phyloP scores from a whole-genome alignment of 2,888 invertebrate genomes.

The Apeira syringaria region DNA sequence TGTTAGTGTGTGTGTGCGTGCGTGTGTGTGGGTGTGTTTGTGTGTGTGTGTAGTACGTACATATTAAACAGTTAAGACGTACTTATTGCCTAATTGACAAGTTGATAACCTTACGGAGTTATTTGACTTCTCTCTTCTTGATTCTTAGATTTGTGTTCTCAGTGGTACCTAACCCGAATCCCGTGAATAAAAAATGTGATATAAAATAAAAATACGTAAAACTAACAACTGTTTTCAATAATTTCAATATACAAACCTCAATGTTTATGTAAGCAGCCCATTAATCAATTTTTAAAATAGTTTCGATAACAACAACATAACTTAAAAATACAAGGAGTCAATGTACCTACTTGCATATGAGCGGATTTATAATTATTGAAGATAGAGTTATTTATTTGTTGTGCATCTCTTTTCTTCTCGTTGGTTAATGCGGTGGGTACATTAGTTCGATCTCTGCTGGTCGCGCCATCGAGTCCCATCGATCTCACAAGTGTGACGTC shows the following conservation, averaged over 20 bases:
- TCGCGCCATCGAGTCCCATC: constrained; percentile 76
- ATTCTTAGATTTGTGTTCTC: too few relatives aligned
- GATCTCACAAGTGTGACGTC: constrained; percentile 82
- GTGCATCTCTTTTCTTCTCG: constrained; percentile 55
- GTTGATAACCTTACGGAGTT: too few relatives aligned
- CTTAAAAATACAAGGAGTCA: constrained; percentile 78
- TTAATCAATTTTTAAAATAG: constrained; percentile 50
- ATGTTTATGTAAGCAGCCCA: constrained; percentile 38
- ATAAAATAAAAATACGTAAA: too few relatives aligned
- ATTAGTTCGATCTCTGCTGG: constrained; percentile 58
- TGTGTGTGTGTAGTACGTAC: too few relatives aligned
- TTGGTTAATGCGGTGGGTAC: constrained; percentile 37
- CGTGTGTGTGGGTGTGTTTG: too few relatives aligned
- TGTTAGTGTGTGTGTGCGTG: too few relatives aligned
- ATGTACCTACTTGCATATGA: constrained; percentile 76
- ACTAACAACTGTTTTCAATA: too few relatives aligned
- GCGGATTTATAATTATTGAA: constrained; percentile 79
- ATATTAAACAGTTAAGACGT: too few relatives aligned
- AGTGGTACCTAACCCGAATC: too few relatives aligned
- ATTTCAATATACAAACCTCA: constrained; percentile 31
- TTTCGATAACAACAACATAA: constrained; percentile 60
- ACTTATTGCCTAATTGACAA: too few relatives aligned
- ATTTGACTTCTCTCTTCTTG: too few relatives aligned
- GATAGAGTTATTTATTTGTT: constrained; percentile 68
- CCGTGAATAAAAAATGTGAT: too few relatives aligned